Evolutionary conservation across 2,797 vertebrate genomes (phyloP).

Genomic region (Thunnus albacares): DNA sequence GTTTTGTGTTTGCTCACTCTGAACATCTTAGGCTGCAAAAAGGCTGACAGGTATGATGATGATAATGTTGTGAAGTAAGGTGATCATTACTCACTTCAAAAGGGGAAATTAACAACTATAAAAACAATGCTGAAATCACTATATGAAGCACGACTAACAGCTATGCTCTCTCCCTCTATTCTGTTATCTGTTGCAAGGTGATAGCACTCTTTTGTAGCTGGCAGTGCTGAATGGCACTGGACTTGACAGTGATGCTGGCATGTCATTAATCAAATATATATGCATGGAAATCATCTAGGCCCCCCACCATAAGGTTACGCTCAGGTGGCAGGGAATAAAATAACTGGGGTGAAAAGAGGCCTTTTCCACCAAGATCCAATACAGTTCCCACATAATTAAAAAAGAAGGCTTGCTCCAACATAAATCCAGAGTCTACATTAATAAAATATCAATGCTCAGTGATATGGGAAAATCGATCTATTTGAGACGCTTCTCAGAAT

Average conservation of each 20-base stretch:
- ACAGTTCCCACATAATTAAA: conserved; percentile 68
- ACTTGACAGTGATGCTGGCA: conserved; percentile 79
- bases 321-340: conserved; percentile 80
- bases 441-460: conserved; percentile 79
- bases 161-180: conserved; percentile 48
- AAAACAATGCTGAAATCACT: conserved; percentile 65
- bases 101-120: conserved; percentile 60
- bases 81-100: conserved; percentile 75
- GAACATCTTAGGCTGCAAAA: conserved; percentile 71
- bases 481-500: conserved; percentile 60
- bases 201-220: conserved; percentile 70
- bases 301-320: conserved; percentile 75
- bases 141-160: conserved; percentile 39
- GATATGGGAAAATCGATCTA: conserved; percentile 68
- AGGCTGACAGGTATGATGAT: conserved; percentile 72
- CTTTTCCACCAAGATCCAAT: conserved; percentile 63
- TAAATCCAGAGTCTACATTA: conserved; percentile 75
- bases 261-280: conserved; percentile 85
- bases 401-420: conserved; percentile 58
- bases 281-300: conserved; percentile 79
- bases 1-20: conserved; percentile 65
- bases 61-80: conserved; percentile 49
- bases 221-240: conserved; percentile 80
- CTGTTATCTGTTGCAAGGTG: conserved; percentile 65
- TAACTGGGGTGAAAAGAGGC: conserved; percentile 75